Evolutionary conservation across 2,797 vertebrate species (phyloP).

Genomic region (Gobionotothen gibberifrons): DNA sequence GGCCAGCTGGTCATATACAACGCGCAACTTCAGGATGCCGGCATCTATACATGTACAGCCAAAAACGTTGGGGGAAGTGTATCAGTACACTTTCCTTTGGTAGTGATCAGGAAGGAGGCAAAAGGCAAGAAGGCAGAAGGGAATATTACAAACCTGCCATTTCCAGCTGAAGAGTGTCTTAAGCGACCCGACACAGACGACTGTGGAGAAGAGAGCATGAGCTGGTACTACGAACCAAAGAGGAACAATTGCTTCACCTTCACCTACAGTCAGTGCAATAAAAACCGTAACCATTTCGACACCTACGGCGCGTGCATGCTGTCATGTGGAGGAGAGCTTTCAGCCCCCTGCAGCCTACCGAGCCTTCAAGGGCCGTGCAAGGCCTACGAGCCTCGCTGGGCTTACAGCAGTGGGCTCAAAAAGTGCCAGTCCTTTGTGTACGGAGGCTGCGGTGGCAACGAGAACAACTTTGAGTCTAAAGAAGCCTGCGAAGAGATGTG

Average conservation of each 20-base stretch:
- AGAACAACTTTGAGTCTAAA: constrained; percentile 96
- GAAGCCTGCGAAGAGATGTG: constrained; percentile 96
- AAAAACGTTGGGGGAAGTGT: constrained; percentile 89
- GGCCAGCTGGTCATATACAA: constrained; percentile 98
- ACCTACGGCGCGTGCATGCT: constrained; percentile 91
- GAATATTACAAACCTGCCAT: constrained; percentile 85
- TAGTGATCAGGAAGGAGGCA: constrained; percentile 85
- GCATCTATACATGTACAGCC: constrained; percentile 95
- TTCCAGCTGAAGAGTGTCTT: constrained; percentile 90
- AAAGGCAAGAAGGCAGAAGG: constrained; percentile 74
- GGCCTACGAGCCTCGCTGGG: constrained; percentile 94
- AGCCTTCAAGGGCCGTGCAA: constrained; percentile 95
- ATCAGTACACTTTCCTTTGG: constrained; percentile 90
- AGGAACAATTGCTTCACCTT: constrained; percentile 97
- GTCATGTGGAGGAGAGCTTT: constrained; percentile 90
- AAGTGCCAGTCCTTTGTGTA: constrained; percentile 97
- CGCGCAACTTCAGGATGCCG: constrained; percentile 90
- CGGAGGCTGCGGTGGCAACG: constrained; percentile 93
- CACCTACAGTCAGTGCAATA: constrained; percentile 93
- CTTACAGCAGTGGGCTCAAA: constrained; percentile 89
- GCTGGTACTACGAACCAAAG: constrained; percentile 96
- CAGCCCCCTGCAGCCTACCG: constrained; percentile 90
- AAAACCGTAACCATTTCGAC: constrained; percentile 93
- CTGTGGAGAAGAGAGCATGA: constrained; percentile 93
- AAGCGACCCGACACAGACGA: constrained; percentile 91